Conservation (phyloP, 2,113 vertebrate species). For the Prolemur simus region DNA sequence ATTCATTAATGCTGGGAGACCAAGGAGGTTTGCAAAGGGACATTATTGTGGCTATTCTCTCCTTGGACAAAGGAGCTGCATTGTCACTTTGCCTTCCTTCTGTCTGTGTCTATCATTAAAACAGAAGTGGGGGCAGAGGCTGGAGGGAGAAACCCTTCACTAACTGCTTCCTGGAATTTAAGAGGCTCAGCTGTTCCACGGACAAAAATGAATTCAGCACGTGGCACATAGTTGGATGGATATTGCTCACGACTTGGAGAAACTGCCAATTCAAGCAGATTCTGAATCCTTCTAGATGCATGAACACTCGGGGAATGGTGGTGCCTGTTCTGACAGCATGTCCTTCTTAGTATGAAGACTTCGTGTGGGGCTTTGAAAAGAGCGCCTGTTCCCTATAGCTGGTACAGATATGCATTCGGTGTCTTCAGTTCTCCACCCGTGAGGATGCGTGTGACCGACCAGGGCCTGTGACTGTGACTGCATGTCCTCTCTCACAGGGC, state of each 20-base stretch:
- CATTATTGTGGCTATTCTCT: background rate
- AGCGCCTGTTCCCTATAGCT: background rate
- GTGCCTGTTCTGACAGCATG: background rate
- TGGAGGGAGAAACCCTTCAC: background rate
- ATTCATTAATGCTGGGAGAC: background rate
- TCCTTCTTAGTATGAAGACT: background rate
- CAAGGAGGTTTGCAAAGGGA: background rate
- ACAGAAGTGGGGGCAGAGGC: background rate
- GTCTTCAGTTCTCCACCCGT: fast-evolving
- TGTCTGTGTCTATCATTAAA: background rate
- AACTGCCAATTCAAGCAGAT: background rate
- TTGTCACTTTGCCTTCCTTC: background rate
- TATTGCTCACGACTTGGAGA: background rate
- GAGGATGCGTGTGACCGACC: background rate
- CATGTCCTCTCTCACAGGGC: fast-evolving
- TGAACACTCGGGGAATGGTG: background rate
- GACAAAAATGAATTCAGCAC: background rate
- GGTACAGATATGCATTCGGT: too few species aligned
- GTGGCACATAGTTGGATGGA: background rate
- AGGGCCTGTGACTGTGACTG: background rate
- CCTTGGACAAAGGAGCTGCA: background rate
- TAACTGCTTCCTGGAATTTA: background rate
- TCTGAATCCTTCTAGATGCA: background rate
- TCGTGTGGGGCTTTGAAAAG: background rate
- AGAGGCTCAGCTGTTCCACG: background rate